Base-by-base conservation (phyloP, 2,888 invertebrate species). In the Tribolium freemani region DNA sequence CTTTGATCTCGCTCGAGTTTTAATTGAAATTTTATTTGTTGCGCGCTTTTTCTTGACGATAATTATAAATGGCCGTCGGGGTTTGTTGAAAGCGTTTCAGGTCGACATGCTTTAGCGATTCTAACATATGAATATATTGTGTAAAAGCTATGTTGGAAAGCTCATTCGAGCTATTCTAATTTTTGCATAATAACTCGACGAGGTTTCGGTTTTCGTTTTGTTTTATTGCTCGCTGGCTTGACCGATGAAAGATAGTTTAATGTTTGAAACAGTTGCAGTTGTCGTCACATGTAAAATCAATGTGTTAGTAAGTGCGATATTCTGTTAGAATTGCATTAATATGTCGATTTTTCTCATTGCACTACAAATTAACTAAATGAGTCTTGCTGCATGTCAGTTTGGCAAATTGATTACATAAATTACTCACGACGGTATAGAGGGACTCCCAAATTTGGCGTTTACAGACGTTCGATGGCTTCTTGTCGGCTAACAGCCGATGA, bases 401-500 rank as follows among this genome's bases (percentile, higher is more conserved):
- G 5, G 13, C 21, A 21, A 46, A 38, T 45, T 50, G 48, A 63
- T 51, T 20, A 38, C 9, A 26, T 31, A 26, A n/a, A 51, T 63
- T 63, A 48, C 8, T 5, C 3, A 48, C 8, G 4, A 10, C 10
- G 48, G 2, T 5, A 63, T 48, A 48, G 20, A 48, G 13, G 20
- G 48, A 60, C 60, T 60, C 13, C n/a, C 26, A 63, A 51, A 50
- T 50, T 48, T 26, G 31, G 16, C 13, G 26, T 63, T 38, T 31
- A 51, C 26, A 69, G 69, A 63, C 57, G 58, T 63, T 48, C 46
- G 56, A 63, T 70, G 57, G 53, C 50, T 70, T 50, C 64, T 56
- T 48, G 69, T 48, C 20, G 26, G 44, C n/a, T 57, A 50, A 50
- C 57, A 38, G 20, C 9, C 48, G 31, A 61, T 72, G 68, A 72